Percentiles rank a stretch among this genome's conserved stretches.
phyloP scores from a whole-genome alignment of 2,113 vertebrate genomes.

The Cnemophilus loriae region DNA sequence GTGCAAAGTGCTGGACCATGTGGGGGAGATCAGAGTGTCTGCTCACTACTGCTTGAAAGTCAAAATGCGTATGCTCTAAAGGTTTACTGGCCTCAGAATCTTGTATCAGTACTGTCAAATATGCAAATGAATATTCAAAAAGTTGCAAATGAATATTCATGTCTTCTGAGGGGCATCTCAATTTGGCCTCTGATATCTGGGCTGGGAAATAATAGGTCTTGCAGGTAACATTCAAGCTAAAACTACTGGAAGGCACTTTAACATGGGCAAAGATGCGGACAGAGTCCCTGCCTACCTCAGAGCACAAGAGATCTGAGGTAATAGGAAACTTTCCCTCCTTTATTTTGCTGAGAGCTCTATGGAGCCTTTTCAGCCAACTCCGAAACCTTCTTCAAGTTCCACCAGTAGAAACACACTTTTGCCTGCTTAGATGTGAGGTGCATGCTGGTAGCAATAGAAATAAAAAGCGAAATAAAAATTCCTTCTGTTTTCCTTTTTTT shows the following conservation, averaged over 20 bases:
- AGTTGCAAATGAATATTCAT: not conserved
- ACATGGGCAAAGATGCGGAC: not conserved
- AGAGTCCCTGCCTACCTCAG: not conserved
- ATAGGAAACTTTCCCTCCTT: not conserved
- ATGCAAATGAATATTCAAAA: not conserved
- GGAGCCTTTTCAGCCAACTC: not conserved
- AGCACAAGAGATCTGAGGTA: not conserved
- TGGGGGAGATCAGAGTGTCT: not conserved
- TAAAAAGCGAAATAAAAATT: not conserved
- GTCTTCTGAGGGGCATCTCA: not conserved
- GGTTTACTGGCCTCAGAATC: not conserved
- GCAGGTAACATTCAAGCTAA: not conserved
- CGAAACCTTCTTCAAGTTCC: not conserved
- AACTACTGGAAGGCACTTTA: not conserved
- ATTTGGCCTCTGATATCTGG: not conserved
- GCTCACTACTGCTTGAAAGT: not conserved
- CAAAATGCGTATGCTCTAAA: not conserved
- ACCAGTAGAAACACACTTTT: rapidly evolving
- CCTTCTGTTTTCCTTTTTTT: not conserved
- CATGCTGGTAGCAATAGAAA: not conserved
- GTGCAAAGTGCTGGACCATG: not conserved
- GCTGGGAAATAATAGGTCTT: not conserved
- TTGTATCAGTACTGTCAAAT: not conserved
- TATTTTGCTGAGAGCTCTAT: not conserved
- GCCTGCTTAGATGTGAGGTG: not conserved